Evolutionary conservation across 2,113 vertebrate species (phyloP).

Genomic region (Ptilorrhoa leucosticta): DNA sequence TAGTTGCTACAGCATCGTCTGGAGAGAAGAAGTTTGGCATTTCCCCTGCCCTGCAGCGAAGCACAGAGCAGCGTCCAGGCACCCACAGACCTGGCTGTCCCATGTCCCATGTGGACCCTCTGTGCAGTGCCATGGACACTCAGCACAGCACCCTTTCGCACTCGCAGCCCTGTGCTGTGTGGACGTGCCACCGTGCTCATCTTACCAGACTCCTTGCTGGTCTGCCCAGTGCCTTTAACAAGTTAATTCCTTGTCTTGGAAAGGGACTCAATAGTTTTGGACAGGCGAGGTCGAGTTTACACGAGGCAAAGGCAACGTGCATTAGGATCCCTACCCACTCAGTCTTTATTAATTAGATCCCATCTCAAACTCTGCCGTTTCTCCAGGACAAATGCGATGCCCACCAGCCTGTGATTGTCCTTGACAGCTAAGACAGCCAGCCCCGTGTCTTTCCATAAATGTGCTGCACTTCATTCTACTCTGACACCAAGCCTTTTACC

Average conservation of each 20-base stretch:
- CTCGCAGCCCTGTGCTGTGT: neutral
- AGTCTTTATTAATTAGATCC: neutral
- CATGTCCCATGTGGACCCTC: neutral
- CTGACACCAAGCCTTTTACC: neutral
- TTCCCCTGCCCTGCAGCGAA: accelerated
- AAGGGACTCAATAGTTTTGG: neutral
- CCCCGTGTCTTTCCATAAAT: neutral
- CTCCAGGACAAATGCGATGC: neutral
- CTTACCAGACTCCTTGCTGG: neutral
- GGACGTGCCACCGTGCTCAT: neutral
- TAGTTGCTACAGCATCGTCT: accelerated
- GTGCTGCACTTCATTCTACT: neutral
- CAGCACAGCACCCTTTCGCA: neutral
- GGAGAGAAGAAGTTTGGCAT: neutral
- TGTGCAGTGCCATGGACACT: accelerated
- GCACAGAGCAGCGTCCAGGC: neutral
- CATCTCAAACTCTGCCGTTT: neutral
- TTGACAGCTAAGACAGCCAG: neutral
- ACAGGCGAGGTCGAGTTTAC: neutral
- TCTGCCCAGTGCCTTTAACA: neutral
- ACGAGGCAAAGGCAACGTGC: neutral
- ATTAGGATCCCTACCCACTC: neutral
- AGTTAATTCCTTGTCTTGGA: neutral
- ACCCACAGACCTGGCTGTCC: neutral
- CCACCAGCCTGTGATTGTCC: neutral